Evolutionary conservation across 2,797 vertebrate species (phyloP), one percentile per base, ranked within the genome.

Genomic region (Myripristis jacobus): DNA sequence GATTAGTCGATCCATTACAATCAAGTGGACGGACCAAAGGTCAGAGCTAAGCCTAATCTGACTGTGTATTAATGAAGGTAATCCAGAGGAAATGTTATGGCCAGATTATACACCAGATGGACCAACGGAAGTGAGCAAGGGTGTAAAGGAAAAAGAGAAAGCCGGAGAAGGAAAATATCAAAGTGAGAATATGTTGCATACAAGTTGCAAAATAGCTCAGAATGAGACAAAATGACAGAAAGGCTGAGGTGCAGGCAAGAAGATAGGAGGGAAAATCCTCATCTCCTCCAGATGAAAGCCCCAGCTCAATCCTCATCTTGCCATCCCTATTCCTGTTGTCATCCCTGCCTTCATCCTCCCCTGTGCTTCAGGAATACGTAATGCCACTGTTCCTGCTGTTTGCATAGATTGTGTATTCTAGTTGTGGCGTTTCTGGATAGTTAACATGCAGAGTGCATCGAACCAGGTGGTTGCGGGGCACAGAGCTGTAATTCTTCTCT

Each of bases 381-480:
- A 73, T 59, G 65, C 58, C 61, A 21, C 54, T 0, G 27, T 56
- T 51, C 34, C 53, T 18, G 66, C 73, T 79, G 72, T 81, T 76
- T 79, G 60, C 52, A 51, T 80, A n/a, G 70, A 87, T 86, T 91
- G 79, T 73, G 84, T 74, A 87, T 89, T 91, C 88, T 52, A 53
- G 66, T 54, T 85, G 82, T 24, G 41, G 31, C 66, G 71, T 62
- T 67, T 84, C 59, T 73, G 65, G 19, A 57, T 80, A 31, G 58
- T 92, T 91, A 83, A 54, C 77, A 91, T 90, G 81, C 88, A 72
- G 70, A 70, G 75, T 79, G 66, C 86, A 77, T 63, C 73, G 67
- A 84, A 62, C 54, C 83, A 87, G 86, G 86, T 90, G 76, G 76
- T 78, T 81, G 63, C 34, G 66, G 82, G 48, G 59, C 63, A 41